Percentiles rank a stretch among this genome's conserved stretches.
phyloP scores from a whole-genome alignment of 2,888 invertebrate genomes.

The Bedellia somnulentella region DNA sequence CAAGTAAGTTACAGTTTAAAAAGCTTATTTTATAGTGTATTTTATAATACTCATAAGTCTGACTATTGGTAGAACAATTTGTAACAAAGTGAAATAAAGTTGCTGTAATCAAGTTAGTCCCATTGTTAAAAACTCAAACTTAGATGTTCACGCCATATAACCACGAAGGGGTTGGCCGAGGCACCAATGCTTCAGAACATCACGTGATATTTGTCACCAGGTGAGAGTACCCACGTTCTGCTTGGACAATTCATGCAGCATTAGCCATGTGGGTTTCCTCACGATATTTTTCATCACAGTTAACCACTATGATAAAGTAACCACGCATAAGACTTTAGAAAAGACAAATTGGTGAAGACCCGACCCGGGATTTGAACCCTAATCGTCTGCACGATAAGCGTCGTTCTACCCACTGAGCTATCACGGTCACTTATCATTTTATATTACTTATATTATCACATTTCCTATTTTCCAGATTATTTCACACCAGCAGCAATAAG shows the following conservation, averaged over 20 bases:
- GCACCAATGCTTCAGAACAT: background rate
- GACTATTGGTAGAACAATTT: slow-evolving; percentile 1
- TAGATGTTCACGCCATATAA: no score
- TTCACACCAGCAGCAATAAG: slow-evolving; percentile 60
- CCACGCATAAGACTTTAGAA: background rate
- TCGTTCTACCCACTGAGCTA: no score
- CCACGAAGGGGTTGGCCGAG: no score
- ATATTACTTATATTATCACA: slow-evolving; percentile 1
- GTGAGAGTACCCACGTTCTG: no score
- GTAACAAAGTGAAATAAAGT: no score
- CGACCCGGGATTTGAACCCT: slow-evolving; percentile 12
- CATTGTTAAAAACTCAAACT: no score
- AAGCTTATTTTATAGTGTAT: slow-evolving; percentile 13
- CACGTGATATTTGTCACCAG: no score
- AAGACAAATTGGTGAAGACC: background rate
- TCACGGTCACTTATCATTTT: no score
- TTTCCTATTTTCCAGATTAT: slow-evolving; percentile 34
- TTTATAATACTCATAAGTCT: background rate
- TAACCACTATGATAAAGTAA: background rate
- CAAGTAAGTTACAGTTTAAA: slow-evolving; percentile 21
- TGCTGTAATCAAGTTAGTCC: no score
- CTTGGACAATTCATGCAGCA: no score
- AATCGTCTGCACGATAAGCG: background rate
- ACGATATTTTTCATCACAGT: background rate
- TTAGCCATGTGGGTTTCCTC: no score